Base-by-base conservation (phyloP, 2,888 invertebrate genomes). In the Cryptops parisi region DNA sequence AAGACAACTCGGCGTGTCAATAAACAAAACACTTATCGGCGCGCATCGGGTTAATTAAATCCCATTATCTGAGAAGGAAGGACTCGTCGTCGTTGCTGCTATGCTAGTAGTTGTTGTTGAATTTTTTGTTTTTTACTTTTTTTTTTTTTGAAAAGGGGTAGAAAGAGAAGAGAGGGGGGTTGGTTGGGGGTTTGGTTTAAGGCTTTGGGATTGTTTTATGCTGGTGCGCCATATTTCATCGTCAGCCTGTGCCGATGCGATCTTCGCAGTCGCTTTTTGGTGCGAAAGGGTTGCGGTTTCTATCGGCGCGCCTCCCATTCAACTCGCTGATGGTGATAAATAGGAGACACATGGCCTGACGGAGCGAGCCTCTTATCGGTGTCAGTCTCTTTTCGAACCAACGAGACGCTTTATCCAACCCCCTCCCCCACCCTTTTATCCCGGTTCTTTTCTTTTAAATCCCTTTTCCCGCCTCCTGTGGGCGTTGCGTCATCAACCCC, bases 1-100 rank as follows among this genome's bases (percentile, higher is more conserved):
- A 49, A 21, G 39, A 39, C 38, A 38, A 39, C 39, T 33, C 39
- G 23, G 21, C 33, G 39, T 33, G 33, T 49, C 49, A 49, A 49
- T 49, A 49, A 49, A 49, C 49, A 49, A 49, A 49, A 49, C 49
- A 39, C 38, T 26, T 49, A 49, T 49, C 49, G 49, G n/a, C 38
- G 22, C 22, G 39, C 49, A 49, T 49, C 49, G 21, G 49, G 49
- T 49, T 49, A 49, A 49, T 49, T 49, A 49, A 49, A 49, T 49
- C 49, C 43, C 49, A 39, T 49, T 49, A 49, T 49, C 49, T 38
- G 25, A 22, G 49, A n/a, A n/a, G 9, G 38, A 15, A 15, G 43
- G 43, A 41, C 17, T 12, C 17, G 9, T 41, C 17, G 12, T 6
- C 17, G 43, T 41, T 19, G 43, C 19, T 15, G 43, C 9, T 17